These are phyloP conservation scores for Morphnarchus princeps DNA, from an alignment of 2,113 vertebrate genomes.

Conservation along the genomic window DNA sequence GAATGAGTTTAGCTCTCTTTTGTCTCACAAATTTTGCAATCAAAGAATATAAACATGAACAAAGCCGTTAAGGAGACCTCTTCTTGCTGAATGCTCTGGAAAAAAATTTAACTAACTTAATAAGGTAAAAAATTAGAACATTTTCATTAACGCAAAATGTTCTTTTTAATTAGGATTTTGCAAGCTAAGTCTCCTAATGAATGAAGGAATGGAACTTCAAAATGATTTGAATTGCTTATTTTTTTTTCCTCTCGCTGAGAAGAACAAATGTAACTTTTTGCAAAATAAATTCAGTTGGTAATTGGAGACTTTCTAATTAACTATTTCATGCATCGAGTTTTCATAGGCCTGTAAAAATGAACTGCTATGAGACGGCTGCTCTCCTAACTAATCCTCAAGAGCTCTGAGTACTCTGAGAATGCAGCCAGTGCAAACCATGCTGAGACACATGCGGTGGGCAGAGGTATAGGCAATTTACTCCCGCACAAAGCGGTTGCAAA, in stretches of 20 bases:
- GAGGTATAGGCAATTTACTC: neutral
- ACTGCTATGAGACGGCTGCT: neutral
- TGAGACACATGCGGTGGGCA: neutral
- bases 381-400: neutral
- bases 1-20: slow-evolving; percentile 65
- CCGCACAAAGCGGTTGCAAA: neutral
- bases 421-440: neutral
- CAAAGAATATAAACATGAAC: slow-evolving; percentile 72
- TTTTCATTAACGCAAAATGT: slow-evolving; percentile 73
- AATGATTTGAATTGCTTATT: slow-evolving; percentile 61
- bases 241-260: slow-evolving; percentile 23
- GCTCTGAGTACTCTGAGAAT: neutral
- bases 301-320: slow-evolving; percentile 38
- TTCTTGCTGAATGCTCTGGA: slow-evolving; percentile 60
- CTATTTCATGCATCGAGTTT: neutral
- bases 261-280: slow-evolving; percentile 32
- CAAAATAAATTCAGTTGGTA: slow-evolving; percentile 4
- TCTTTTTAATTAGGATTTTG: slow-evolving; percentile 77
- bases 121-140: slow-evolving; percentile 69
- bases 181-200: slow-evolving; percentile 72
- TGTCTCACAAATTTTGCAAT: slow-evolving; percentile 71
- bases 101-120: slow-evolving; percentile 63
- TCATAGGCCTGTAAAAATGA: neutral
- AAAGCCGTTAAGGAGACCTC: slow-evolving; percentile 58
- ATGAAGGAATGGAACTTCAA: slow-evolving; percentile 45